Base-by-base conservation (phyloP, 2,888 invertebrate species). In the Xylophagus ater region DNA sequence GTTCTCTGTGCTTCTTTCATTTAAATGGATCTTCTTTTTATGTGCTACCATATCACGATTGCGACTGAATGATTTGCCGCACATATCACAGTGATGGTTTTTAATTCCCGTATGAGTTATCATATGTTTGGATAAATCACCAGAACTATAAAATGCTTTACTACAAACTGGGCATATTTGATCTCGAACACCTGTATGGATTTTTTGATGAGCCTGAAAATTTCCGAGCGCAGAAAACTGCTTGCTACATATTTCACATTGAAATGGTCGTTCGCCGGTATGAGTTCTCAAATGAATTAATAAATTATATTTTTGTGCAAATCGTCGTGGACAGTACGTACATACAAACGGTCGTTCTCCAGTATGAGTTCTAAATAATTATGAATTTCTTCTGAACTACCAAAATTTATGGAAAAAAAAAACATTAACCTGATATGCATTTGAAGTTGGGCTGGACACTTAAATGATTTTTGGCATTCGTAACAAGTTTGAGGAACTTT, bases 161-260 rank as follows among this genome's bases (percentile, higher is more conserved):
- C 65, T 70, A 45, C 75, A 76, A 14, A 74, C 49, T 1, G 69
- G 60, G 55, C 76, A 76, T 13, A 68, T 59, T 63, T 75, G 74
- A 60, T 76, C 74, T 32, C 69, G 68, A 48, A 74, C 70, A 1
- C 75, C 75, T 1, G 69, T 67, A 42, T 76, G 76, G 21, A 74
- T 75, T 57, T 75, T 76, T n/a, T 73, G 63, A 54, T 76, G 76
- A 2, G 74, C 71, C 46, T 73, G 72, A 43, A 76, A 70, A 53
- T 75, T 75, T 0, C 75, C 73, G 52, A 74, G 62, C 1, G 74
- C 74, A 1, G 73, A 69, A 55, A 75, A 76, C 47, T 68, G 68
- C 55, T 75, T 75, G 36, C 74, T 73, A 55, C 75, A 75, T 6
- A 74, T 67, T 54, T 75, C 74, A 57, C 75, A 76, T 43, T 75